These are phyloP conservation scores for Azemiops feae DNA, from an alignment of 2,113 vertebrate genomes.

Conservation along the genomic window DNA sequence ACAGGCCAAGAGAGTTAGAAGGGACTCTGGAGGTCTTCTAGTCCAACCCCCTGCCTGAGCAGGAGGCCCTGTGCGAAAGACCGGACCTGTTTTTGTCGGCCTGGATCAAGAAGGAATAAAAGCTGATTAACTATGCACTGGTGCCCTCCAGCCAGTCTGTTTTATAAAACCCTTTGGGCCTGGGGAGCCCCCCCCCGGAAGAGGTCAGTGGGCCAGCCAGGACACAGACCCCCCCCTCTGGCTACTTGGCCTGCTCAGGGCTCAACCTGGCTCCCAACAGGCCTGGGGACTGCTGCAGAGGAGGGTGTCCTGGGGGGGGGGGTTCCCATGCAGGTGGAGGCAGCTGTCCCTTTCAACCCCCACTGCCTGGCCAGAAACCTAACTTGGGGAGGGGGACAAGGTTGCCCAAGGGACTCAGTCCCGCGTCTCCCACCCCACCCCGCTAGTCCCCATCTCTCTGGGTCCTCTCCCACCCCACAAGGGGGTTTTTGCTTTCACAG, in stretches of 20 bases:
- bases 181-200: background rate
- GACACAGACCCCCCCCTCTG: background rate
- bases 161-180: rapidly evolving
- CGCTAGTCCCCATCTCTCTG: background rate
- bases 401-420: background rate
- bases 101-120: background rate
- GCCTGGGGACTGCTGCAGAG: background rate
- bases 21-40: background rate
- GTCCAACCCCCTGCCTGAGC: background rate
- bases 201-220: background rate
- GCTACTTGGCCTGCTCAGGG: background rate
- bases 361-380: background rate
- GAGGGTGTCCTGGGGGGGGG: no score
- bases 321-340: no score
- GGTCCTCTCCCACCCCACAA: background rate
- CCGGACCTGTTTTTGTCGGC: background rate
- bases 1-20: background rate
- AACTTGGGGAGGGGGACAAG: background rate
- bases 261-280: background rate
- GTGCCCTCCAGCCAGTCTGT: background rate
- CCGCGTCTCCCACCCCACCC: background rate
- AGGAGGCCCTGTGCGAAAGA: background rate
- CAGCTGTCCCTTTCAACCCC: background rate
- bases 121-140: background rate
- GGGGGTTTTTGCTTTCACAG: background rate